Evolutionary conservation across 2,888 invertebrate species (phyloP), one percentile per base, ranked within the genome.

Genomic region (Eulithis testata): DNA sequence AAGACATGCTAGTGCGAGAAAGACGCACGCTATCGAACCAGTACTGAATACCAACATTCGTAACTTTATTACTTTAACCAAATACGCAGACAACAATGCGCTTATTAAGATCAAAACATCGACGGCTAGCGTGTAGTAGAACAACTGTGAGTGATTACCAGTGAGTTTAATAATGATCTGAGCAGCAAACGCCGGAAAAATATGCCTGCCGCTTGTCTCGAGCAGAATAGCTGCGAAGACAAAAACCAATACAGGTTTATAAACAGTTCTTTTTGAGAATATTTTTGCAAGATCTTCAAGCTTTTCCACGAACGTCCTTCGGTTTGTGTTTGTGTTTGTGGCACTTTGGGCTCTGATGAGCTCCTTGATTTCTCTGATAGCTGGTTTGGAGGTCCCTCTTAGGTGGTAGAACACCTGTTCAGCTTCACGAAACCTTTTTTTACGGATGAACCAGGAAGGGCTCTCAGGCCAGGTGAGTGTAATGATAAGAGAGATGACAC

Each of bases 161-260:
- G 49, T 49, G 9, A 49, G 12, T 21, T 21, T 49, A 11, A 49
- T 49, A 11, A 49, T 21, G 4, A 49, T 49, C 21, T 49, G 49
- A 21, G 49, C 21, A 11, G 49, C 49, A 49, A 49, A 49, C 21
- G 49, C 14, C 9, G 49, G 49, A 14, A 49, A 49, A 21, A 49
- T 11, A 21, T 49, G 49, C 11, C 49, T 49, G 21, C 49, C 14
- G 4, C 49, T 49, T 11, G 49, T 9, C 4, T 49, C 49, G 21
- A 49, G 4, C 11, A 49, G 49, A 49, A 49, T 49, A 49, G 49
- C 49, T 49, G 49, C 49, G 11, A 49, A 49, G 49, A 21, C 49
- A 11, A 49, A 49, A 11, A 49, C 21, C 3, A 49, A 3, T 3
- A 21, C 49, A 21, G 49, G 49, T 11, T 49, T 49, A 9, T 21